phyloP scores from a whole-genome alignment of 2,113 vertebrate genomes.

The Cyphomyrus discorhynchus region DNA sequence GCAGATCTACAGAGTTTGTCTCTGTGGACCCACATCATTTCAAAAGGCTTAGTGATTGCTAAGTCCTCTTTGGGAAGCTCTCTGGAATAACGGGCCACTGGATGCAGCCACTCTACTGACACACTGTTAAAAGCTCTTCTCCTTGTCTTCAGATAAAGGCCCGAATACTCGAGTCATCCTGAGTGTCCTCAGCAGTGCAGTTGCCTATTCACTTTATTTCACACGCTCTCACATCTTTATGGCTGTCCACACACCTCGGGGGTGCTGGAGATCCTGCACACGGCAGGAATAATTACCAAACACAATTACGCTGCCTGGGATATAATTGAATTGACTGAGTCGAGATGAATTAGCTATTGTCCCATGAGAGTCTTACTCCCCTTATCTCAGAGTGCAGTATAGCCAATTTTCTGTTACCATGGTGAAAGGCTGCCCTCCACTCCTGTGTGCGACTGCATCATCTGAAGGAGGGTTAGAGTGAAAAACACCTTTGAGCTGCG shows the following conservation, averaged over 20 bases:
- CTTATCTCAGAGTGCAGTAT: background rate
- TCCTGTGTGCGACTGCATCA: background rate
- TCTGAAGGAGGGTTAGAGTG: background rate
- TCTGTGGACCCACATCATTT: background rate
- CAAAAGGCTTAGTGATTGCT: background rate
- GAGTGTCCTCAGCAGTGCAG: background rate
- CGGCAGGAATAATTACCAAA: conserved; percentile 34
- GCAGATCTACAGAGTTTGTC: background rate
- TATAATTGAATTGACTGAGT: conserved; percentile 34
- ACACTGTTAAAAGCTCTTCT: background rate
- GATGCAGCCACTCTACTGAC: background rate
- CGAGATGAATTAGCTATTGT: conserved; percentile 26
- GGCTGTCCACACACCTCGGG: conserved; percentile 6
- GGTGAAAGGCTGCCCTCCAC: background rate
- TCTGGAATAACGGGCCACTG: background rate
- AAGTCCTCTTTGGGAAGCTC: background rate
- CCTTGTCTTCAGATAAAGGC: background rate
- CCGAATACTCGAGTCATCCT: background rate
- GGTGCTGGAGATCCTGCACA: conserved; percentile 22
- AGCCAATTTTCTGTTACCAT: background rate
- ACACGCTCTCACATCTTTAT: background rate
- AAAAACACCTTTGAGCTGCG: background rate
- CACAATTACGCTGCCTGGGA: conserved; percentile 20
- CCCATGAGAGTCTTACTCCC: background rate
- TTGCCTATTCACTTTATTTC: conserved; percentile 5